phyloP scores from a whole-genome alignment of 1,140 invertebrate genomes.

The Dryas iulia region DNA sequence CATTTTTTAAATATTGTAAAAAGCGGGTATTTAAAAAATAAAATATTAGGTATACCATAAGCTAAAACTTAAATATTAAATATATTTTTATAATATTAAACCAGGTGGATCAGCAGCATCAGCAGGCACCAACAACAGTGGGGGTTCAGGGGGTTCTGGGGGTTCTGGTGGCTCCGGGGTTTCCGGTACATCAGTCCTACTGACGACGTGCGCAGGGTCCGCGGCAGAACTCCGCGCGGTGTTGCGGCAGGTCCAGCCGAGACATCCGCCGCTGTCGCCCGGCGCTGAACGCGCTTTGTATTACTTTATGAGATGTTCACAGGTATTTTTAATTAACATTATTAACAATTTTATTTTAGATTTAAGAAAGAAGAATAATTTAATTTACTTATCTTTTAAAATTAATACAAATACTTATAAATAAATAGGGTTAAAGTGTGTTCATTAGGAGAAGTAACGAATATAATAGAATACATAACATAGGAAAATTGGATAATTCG shows the following conservation, averaged over 20 bases:
- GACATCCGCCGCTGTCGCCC: constrained; percentile 76
- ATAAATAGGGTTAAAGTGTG: too few species aligned
- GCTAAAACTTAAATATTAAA: too few species aligned
- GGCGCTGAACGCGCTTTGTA: constrained; percentile 89
- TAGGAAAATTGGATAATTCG: too few species aligned
- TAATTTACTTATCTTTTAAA: neutral
- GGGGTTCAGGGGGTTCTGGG: constrained; percentile 32
- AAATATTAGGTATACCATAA: too few species aligned
- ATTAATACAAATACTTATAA: too few species aligned
- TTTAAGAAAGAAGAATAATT: too few species aligned
- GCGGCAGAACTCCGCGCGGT: constrained; percentile 88
- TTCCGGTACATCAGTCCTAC: constrained; percentile 84
- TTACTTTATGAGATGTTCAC: constrained; percentile 95
- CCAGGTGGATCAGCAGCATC: constrained; percentile 27
- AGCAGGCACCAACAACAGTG: neutral
- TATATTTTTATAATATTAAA: too few species aligned
- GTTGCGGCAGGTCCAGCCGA: constrained; percentile 79
- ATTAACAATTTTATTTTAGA: neutral
- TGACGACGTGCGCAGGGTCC: constrained; percentile 94
- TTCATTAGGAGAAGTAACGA: too few species aligned
- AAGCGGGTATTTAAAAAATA: too few species aligned
- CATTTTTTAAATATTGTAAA: too few species aligned
- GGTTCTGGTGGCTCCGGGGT: constrained; percentile 40
- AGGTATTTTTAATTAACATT: constrained; percentile 73
- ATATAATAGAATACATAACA: neutral